Evolutionary conservation across 2,888 invertebrate genomes (phyloP).

Genomic region (Acleris holmiana): DNA sequence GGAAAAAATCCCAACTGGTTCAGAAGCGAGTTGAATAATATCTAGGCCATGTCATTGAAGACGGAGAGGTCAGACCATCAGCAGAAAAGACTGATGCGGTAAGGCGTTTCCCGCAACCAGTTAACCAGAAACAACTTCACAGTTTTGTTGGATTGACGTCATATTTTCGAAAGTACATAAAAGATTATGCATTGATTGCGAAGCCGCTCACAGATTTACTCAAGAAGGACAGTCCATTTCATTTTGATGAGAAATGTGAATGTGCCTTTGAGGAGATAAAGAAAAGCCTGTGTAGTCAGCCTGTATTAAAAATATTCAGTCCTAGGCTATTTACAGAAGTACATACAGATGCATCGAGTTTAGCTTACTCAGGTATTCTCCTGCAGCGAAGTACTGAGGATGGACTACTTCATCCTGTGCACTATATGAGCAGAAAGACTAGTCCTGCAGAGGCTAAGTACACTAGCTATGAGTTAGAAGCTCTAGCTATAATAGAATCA

Average conservation of each 20-base stretch:
- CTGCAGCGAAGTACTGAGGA: conserved; percentile 19
- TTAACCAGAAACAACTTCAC: too few species aligned
- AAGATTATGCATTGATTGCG: too few species aligned
- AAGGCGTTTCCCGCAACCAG: too few species aligned
- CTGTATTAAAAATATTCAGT: conserved; percentile 10
- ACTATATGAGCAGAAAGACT: conserved; percentile 25
- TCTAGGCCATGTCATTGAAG: background rate
- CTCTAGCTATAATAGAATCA: too few species aligned
- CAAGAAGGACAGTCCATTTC: background rate
- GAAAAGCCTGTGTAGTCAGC: conserved; percentile 2
- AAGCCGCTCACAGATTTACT: too few species aligned
- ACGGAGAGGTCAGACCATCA: background rate
- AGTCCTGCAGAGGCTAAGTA: background rate
- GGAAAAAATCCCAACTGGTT: conserved; percentile 2
- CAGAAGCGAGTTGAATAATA: conserved; percentile 8
- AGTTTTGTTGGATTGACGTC: too few species aligned
- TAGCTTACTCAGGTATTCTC: conserved; percentile 33
- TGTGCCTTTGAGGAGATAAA: background rate
- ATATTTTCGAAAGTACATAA: too few species aligned
- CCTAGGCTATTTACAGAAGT: conserved; percentile 1
- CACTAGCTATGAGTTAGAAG: too few species aligned
- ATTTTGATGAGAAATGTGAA: background rate
- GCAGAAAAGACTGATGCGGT: background rate
- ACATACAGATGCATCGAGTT: conserved; percentile 37
- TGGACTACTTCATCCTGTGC: conserved; percentile 27